Evolutionary conservation across 2,888 invertebrate species (phyloP), one percentile per base, ranked within the genome.

Genomic region (Stegana nigrithorax): DNA sequence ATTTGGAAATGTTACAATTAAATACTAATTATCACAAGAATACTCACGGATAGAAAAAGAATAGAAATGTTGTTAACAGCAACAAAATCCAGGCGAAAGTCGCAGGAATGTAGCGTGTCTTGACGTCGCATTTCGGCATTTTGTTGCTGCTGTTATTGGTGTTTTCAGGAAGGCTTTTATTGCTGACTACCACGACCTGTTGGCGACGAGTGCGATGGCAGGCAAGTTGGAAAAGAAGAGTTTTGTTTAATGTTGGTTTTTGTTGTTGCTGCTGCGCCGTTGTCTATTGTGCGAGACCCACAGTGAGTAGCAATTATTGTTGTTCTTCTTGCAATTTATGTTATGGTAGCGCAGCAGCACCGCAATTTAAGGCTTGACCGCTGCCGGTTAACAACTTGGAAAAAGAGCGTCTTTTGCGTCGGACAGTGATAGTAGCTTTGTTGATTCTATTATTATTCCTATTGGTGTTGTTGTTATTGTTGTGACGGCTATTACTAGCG

Each of bases 41-140:
- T 78, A 96, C 97, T 96, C 90, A 98, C 97, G 97, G 96, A 88
- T 93, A 97, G 88, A 93, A 94, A 90, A 97, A 98, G 90, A 97
- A 98, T 82, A 96, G 90, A 84, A 93, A 92, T 79, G 97, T 97
- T 80, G 96, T 94, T 85, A 92, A 93, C 86, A 98, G 89, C 80
- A 98, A 90, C 84, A 99, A 89, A 78, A 93, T 92, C 98, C 98
- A 99, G 86, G 98, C 98, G 90, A 97, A 95, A 85, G 95, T 94
- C 87, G 98, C 98, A 87, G 98, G 98, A 90, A 97, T 92, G 89
- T 95, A 95, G 90, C 95, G 94, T 87, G 96, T 95, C 88, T 95
- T 94, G 87, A 94, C 92, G 90, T 95, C 95, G 90, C 96, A 96
- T 93, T 93, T 95, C 91, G 95, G 94, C 96, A 96, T 96, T 75